Evolutionary conservation across 2,888 invertebrate species (phyloP), one percentile per base, ranked within the genome.

Genomic region (Kryphioiulus occultus): DNA sequence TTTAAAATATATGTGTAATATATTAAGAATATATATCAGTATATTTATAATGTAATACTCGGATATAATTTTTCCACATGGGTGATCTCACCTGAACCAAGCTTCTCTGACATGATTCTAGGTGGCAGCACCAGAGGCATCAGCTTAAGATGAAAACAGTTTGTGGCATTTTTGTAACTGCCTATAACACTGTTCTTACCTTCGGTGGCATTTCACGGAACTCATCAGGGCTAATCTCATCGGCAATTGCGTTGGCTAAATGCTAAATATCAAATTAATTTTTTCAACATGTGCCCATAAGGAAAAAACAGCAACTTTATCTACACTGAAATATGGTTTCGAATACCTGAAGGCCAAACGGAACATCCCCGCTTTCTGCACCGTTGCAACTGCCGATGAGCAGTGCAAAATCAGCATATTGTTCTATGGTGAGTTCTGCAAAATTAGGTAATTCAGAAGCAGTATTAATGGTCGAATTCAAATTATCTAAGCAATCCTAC

Each of bases 291-390:
- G n/a, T n/a, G n/a, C n/a, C n/a, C n/a, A 82, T 42, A 42, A 42
- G n/a, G 78, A 15, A 15, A n/a, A 78, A 78, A 32, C 10, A 82
- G 47, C 82, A 32, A 12, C 3, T 82, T 82, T 82, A 78, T n/a
- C 7, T n/a, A n/a, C n/a, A n/a, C n/a, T n/a, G n/a, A n/a, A n/a
- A n/a, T n/a, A n/a, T n/a, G n/a, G n/a, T n/a, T n/a, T 3, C 19
- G 1, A 15, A 47, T 59, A 83, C 86, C 59, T 59, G 26, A 53
- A 86, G 53, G 22, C 82, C 82, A 42, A 87, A 68, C 0, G 87
- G 87, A 35, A 87, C 87, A 87, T 87, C 87, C 9, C 87, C 87
- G 82, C 87, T 87, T 22, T 87, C 87, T 39, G 87, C 82, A 39
- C 87, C 87, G n/a, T 87, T 87, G 15, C 82, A 32, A 32, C 22